phyloP scores from a whole-genome alignment of 2,797 vertebrate genomes.

The Mionectes olivaceus region DNA sequence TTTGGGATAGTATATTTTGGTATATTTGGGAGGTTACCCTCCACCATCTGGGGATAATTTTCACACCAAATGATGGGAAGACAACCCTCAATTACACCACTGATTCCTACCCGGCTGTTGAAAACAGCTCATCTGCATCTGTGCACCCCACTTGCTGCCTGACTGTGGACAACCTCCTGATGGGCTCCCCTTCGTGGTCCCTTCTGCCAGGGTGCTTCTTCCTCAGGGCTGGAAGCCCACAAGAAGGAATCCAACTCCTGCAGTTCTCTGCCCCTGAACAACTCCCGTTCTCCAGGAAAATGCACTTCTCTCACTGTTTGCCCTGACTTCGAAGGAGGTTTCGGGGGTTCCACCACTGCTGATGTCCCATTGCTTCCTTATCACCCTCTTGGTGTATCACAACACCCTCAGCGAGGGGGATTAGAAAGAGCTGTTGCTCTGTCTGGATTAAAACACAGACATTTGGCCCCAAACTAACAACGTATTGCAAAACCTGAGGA shows the following conservation, averaged over 20 bases:
- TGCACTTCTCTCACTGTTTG: not conserved
- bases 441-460: not conserved
- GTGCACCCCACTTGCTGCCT: not conserved
- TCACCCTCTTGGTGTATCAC: fast-evolving
- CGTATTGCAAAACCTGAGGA: not conserved
- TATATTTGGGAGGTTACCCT: not conserved
- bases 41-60: conserved; percentile 46
- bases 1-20: not conserved
- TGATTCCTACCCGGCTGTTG: not conserved
- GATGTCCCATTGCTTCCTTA: not conserved
- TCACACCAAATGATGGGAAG: conserved; percentile 33
- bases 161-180: fast-evolving
- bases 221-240: not conserved
- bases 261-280: fast-evolving
- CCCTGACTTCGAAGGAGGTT: not conserved
- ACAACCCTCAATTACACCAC: not conserved
- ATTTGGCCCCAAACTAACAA: not conserved
- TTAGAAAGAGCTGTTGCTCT: not conserved
- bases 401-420: fast-evolving
- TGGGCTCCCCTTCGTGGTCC: fast-evolving
- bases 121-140: not conserved
- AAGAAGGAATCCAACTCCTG: not conserved
- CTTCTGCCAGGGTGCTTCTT: not conserved
- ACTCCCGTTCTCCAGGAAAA: not conserved
- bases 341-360: not conserved